These are phyloP conservation scores for Bos indicus DNA, from an alignment of 2,113 vertebrate species.

Conservation along the genomic window DNA sequence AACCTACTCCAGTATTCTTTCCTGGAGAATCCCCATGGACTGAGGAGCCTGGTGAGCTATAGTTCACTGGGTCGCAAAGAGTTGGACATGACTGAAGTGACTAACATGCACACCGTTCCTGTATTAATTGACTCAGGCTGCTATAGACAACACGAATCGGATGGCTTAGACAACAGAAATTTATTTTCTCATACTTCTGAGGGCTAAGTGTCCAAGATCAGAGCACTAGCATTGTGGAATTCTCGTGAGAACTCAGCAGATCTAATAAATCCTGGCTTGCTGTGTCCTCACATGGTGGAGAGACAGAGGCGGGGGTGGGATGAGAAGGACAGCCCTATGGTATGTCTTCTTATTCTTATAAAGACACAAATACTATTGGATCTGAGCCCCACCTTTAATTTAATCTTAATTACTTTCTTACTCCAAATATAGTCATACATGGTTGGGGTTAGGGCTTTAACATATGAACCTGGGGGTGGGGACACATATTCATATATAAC, in stretches of 20 bases:
- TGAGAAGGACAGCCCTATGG: not conserved
- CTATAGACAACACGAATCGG: not conserved
- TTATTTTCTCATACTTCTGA: not conserved
- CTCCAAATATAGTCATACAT: not conserved
- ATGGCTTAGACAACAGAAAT: not conserved
- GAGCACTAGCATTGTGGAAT: not conserved
- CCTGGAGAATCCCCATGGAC: not conserved
- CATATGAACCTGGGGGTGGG: not conserved
- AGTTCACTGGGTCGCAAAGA: not conserved
- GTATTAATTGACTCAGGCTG: not conserved
- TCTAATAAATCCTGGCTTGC: not conserved
- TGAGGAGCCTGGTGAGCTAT: not conserved
- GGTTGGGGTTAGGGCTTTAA: not conserved
- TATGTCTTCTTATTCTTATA: not conserved
- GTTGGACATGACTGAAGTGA: not conserved
- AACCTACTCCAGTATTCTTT: not conserved
- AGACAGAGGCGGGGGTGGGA: not conserved
- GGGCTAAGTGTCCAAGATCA: not conserved
- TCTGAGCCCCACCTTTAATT: not conserved
- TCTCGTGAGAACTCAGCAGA: not conserved
- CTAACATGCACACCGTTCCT: not conserved
- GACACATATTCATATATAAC: not conserved
- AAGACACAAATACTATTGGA: not conserved
- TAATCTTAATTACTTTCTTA: not conserved
- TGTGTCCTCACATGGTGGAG: not conserved